phyloP scores from a whole-genome alignment of 1,140 invertebrate genomes.

The Nymphalis io region DNA sequence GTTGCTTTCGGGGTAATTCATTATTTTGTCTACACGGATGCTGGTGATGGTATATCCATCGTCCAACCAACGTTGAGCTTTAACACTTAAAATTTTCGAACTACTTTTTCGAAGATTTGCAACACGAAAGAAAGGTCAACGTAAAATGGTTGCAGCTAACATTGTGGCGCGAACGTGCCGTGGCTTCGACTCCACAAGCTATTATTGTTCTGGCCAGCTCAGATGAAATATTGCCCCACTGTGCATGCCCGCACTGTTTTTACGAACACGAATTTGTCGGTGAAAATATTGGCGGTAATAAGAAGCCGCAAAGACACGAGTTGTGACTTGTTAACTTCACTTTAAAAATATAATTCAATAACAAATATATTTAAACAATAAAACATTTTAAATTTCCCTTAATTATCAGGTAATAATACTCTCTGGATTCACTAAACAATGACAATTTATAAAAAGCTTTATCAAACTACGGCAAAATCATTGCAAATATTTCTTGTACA shows the following conservation, averaged over 20 bases:
- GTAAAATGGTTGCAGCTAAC: conserved; percentile 58
- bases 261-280: conserved; percentile 69
- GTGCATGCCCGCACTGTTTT: conserved; percentile 72
- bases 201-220: conserved; percentile 79
- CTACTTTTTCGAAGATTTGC: conserved; percentile 24
- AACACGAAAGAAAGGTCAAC: conserved; percentile 42
- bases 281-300: conserved; percentile 75
- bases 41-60: conserved; percentile 65
- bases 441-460: not conserved
- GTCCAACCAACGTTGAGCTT: conserved; percentile 52
- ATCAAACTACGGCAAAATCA: conserved; percentile 30
- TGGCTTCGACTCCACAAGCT: conserved; percentile 74
- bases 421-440: not conserved
- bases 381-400: no score
- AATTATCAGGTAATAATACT: no score
- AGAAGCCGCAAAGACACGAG: conserved; percentile 63
- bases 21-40: conserved; percentile 80
- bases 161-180: conserved; percentile 79
- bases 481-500: conserved; percentile 47
- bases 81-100: conserved; percentile 26
- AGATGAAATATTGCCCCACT: conserved; percentile 79
- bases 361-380: no score
- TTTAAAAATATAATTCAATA: conserved; percentile 16
- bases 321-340: conserved; percentile 61
- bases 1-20: conserved; percentile 77